Percentiles rank a stretch among this genome's conserved stretches.
Conservation (phyloP, 2,888 invertebrate genomes). For the Idaea aversata region DNA sequence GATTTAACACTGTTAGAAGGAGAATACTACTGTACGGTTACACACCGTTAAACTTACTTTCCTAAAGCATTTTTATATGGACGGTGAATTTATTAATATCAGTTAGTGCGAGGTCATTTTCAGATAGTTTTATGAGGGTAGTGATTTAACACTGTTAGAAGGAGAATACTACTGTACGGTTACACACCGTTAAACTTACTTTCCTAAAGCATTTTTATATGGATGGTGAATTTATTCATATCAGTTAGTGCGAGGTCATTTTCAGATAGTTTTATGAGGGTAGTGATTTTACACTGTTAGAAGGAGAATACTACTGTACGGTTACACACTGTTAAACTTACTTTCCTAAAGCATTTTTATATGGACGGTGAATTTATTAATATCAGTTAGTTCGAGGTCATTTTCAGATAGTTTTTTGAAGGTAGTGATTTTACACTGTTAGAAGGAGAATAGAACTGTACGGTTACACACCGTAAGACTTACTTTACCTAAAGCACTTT, state of each 20-base stretch:
- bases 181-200: too few relatives aligned
- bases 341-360: too few relatives aligned
- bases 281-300: neutral
- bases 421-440: neutral
- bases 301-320: constrained; percentile 1
- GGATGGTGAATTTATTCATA: constrained; percentile 1
- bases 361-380: constrained; percentile 6
- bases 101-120: neutral
- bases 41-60: too few relatives aligned
- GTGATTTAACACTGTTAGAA: neutral
- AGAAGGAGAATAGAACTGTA: constrained; percentile 4
- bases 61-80: constrained; percentile 1
- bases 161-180: constrained; percentile 1
- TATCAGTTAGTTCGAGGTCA: neutral
- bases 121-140: neutral
- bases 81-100: constrained; percentile 3
- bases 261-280: too few relatives aligned
- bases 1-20: neutral
- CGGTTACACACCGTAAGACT: too few relatives aligned
- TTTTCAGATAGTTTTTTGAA: too few relatives aligned
- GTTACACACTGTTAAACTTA: too few relatives aligned
- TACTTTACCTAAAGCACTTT: too few relatives aligned
- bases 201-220: constrained; percentile 5
- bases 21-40: neutral
- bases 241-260: too few relatives aligned